These are phyloP conservation scores for Dendrolimus kikuchii DNA, from an alignment of 1,140 invertebrate species.

Conservation along the genomic window DNA sequence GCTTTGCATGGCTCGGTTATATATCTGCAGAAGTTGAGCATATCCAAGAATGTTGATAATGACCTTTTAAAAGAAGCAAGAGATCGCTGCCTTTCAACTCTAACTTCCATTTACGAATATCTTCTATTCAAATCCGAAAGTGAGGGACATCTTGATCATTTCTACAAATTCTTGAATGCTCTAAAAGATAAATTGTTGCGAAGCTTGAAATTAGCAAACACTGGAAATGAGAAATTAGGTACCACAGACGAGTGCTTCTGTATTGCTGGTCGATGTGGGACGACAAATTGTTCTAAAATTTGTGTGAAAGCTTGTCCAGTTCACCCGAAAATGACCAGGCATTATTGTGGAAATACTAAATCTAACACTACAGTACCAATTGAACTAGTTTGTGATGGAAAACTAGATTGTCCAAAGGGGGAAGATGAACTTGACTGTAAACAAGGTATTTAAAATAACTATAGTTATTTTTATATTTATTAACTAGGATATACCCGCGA, in stretches of 20 bases:
- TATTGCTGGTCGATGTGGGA: conserved; percentile 26
- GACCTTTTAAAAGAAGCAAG: conserved; percentile 20
- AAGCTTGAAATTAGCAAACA: conserved; percentile 36
- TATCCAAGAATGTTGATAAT: conserved; percentile 8
- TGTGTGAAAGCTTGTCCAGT: conserved; percentile 38
- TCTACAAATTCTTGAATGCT: conserved; percentile 27
- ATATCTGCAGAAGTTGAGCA: conserved; percentile 23
- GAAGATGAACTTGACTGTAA: conserved; percentile 43
- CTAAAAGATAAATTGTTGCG: conserved; percentile 35
- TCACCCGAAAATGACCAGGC: conserved; percentile 33
- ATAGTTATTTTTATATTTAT: too few species aligned
- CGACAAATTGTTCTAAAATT: conserved; percentile 26
- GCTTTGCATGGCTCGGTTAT: conserved; percentile 14
- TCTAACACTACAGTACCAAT: conserved; percentile 21
- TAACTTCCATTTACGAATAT: conserved; percentile 26
- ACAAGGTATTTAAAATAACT: conserved; percentile 26
- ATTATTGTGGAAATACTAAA: conserved; percentile 22
- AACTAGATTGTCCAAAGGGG: conserved; percentile 32
- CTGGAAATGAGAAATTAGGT: conserved; percentile 38
- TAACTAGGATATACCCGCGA: too few species aligned
- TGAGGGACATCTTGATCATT: conserved; percentile 21
- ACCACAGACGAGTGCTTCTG: conserved; percentile 35
- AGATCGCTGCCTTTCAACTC: conserved; percentile 25
- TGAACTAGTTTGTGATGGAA: conserved; percentile 39
- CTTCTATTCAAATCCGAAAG: conserved; percentile 13